Conservation (phyloP, 2,888 invertebrate species). For the Dolichopus griseipennis region DNA sequence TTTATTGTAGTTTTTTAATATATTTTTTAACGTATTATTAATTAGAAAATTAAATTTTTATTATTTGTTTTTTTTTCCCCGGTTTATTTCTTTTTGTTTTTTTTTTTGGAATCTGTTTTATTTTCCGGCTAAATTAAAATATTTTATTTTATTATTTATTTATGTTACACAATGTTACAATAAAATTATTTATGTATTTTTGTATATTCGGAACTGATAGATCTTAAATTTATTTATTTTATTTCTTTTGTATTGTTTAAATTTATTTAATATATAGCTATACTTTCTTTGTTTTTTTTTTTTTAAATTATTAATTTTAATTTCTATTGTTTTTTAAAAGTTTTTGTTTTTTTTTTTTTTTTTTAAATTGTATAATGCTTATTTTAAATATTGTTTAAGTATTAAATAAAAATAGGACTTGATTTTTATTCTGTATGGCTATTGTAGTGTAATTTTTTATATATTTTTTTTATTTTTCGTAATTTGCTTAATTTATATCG, state of each 20-base stretch:
- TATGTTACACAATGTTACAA: neutral
- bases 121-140: too few species aligned
- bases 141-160: too few species aligned
- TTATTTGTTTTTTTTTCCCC: too few species aligned
- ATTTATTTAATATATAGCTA: too few species aligned
- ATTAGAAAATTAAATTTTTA: too few species aligned
- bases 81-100: too few species aligned
- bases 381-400: neutral
- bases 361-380: neutral
- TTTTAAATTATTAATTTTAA: neutral
- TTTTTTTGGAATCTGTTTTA: too few species aligned
- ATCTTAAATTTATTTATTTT: neutral
- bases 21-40: too few species aligned
- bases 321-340: neutral
- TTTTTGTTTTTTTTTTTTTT: neutral
- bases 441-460: neutral
- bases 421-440: neutral
- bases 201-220: slow-evolving; percentile 3
- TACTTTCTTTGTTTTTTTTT: too few species aligned
- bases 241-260: too few species aligned
- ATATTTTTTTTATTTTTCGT: neutral
- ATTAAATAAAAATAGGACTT: neutral
- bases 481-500: too few species aligned
- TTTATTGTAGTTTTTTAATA: too few species aligned
- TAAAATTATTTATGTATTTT: neutral